These are phyloP conservation scores for Enteromius trimaculatus DNA, from an alignment of 2,797 vertebrate species.

Conservation along the genomic window DNA sequence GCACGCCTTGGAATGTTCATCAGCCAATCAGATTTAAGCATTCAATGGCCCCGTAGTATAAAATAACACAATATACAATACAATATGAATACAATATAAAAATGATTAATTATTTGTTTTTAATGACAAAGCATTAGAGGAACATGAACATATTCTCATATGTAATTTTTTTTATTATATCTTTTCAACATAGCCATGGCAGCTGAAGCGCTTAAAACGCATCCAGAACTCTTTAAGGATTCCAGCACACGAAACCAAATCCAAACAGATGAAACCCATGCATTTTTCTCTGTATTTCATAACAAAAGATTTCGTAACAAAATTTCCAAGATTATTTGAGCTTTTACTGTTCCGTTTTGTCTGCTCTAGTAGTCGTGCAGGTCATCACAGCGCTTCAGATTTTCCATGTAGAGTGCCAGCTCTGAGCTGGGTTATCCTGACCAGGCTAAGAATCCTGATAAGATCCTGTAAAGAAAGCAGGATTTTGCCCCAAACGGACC, in stretches of 20 bases:
- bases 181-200: conserved; percentile 16
- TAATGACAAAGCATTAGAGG: background rate
- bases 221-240: background rate
- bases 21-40: no score
- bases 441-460: conserved; percentile 65
- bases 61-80: background rate
- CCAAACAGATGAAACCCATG: background rate
- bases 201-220: background rate
- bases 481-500: conserved; percentile 16
- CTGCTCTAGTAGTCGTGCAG: background rate
- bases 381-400: conserved; percentile 54
- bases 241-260: conserved; percentile 5
- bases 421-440: conserved; percentile 53
- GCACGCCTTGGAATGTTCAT: no score
- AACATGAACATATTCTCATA: background rate
- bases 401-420: conserved; percentile 72
- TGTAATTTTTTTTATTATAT: background rate
- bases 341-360: conserved; percentile 2
- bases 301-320: background rate
- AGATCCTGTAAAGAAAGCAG: conserved; percentile 56
- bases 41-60: no score
- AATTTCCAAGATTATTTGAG: background rate
- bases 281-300: background rate
- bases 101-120: background rate
- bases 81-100: background rate